Conservation (phyloP, 2,888 invertebrate species). For the Athalia circularis region DNA sequence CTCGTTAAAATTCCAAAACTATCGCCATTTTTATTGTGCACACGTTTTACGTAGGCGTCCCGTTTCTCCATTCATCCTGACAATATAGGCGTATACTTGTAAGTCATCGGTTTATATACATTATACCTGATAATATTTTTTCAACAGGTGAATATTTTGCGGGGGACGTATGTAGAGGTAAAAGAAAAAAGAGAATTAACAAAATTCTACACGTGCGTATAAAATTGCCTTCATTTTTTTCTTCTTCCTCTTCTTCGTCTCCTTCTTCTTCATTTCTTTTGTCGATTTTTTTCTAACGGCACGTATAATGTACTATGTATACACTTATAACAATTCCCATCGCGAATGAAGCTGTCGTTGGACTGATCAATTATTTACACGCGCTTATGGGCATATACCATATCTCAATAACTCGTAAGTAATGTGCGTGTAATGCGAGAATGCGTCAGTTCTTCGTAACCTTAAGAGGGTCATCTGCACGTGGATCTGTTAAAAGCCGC, state of each 20-base stretch:
- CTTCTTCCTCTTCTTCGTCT: background rate
- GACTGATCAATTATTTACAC: constrained; percentile 3
- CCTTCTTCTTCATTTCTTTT: background rate
- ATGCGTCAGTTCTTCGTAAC: no score
- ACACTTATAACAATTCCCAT: no score
- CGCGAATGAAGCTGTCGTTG: background rate
- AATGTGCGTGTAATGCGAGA: no score
- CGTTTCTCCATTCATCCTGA: no score
- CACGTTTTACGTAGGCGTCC: no score
- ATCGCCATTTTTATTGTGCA: background rate
- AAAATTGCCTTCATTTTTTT: background rate
- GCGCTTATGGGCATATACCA: background rate
- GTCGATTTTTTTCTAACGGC: background rate
- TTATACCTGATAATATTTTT: no score
- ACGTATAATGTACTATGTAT: background rate
- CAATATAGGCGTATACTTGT: no score
- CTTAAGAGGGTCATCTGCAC: no score
- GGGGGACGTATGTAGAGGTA: background rate
- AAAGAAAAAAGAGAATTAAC: background rate
- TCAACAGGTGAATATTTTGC: no score
- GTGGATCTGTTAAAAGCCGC: no score
- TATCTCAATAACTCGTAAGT: background rate
- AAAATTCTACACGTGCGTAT: no score
- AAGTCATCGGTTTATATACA: no score
- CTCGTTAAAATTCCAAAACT: constrained; percentile 21